These are phyloP conservation scores for Bryconaethiops microstoma DNA, from an alignment of 2,797 vertebrate species.

Conservation along the genomic window DNA sequence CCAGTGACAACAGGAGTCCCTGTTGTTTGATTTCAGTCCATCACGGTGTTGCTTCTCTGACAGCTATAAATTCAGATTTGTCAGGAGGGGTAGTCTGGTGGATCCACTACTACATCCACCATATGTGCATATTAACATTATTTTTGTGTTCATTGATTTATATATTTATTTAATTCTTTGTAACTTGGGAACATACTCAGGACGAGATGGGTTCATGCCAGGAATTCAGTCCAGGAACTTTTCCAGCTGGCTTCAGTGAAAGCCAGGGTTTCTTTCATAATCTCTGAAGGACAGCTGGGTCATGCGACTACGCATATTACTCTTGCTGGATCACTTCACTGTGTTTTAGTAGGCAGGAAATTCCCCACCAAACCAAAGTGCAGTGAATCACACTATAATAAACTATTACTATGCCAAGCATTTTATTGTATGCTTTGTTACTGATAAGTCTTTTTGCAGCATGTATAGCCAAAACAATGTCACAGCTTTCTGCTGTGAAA, in stretches of 20 bases:
- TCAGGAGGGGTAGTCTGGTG: conserved; percentile 31
- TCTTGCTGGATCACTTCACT: conserved; percentile 51
- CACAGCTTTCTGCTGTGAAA: conserved; percentile 27
- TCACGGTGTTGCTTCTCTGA: conserved; percentile 42
- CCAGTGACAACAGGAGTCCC: conserved; percentile 47
- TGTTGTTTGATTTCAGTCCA: conserved; percentile 50
- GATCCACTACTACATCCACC: conserved; percentile 36
- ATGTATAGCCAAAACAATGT: conserved; percentile 26
- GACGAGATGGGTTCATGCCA: conserved; percentile 44
- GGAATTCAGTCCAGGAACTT: conserved; percentile 52
- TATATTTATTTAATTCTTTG: conserved; percentile 30
- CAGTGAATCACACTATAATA: conserved; percentile 59
- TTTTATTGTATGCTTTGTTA: conserved; percentile 6
- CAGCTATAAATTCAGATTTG: conserved; percentile 40
- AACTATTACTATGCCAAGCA: conserved; percentile 45
- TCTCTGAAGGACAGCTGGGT: conserved; percentile 54
- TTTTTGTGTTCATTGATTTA: not conserved
- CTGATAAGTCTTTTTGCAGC: conserved; percentile 25
- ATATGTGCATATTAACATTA: conserved; percentile 49
- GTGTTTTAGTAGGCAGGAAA: conserved; percentile 51
- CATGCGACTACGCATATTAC: conserved; percentile 64
- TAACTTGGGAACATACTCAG: conserved; percentile 50
- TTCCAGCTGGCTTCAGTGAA: conserved; percentile 55
- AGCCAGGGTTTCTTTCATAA: conserved; percentile 56
- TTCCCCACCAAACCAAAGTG: conserved; percentile 54